phyloP scores from a whole-genome alignment of 2,797 vertebrate species.

The Gymnothorax reevesii region DNA sequence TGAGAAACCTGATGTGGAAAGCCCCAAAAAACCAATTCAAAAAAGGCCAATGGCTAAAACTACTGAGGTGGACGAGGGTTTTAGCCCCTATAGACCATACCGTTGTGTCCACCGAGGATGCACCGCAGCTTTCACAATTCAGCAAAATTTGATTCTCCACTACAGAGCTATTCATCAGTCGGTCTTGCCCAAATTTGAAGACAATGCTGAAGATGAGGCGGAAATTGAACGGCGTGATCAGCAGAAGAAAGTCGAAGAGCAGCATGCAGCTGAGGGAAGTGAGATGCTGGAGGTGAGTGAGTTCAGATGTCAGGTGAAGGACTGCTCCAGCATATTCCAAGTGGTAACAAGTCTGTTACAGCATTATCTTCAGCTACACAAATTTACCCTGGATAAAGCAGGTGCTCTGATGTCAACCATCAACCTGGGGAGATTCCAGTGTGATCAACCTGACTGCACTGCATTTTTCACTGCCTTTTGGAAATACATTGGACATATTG shows the following conservation, averaged over 20 bases:
- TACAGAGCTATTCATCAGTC: constrained; percentile 94
- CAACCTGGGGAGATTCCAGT: constrained; percentile 81
- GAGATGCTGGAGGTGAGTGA: constrained; percentile 77
- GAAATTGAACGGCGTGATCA: constrained; percentile 65
- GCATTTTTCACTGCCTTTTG: constrained; percentile 80
- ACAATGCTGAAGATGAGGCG: constrained; percentile 79
- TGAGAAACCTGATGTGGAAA: constrained; percentile 47
- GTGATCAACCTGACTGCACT: constrained; percentile 85
- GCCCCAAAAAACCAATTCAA: constrained; percentile 70
- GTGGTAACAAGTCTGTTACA: constrained; percentile 86
- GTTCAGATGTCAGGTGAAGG: constrained; percentile 89
- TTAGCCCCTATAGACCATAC: constrained; percentile 88
- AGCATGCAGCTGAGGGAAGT: constrained; percentile 66
- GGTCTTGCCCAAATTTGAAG: constrained; percentile 80
- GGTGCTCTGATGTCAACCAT: constrained; percentile 74
- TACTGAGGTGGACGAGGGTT: constrained; percentile 62
- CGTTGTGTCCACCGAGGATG: constrained; percentile 94
- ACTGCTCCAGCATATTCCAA: constrained; percentile 93
- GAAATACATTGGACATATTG: constrained; percentile 85
- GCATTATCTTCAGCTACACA: constrained; percentile 91
- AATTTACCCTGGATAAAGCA: constrained; percentile 83
- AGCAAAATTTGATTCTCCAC: constrained; percentile 96
- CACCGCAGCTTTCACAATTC: constrained; percentile 91
- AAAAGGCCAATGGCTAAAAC: constrained; percentile 73
- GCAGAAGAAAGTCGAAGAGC: constrained; percentile 61